Conservation (phyloP, 2,113 vertebrate species). For the Willisornis vidua region DNA sequence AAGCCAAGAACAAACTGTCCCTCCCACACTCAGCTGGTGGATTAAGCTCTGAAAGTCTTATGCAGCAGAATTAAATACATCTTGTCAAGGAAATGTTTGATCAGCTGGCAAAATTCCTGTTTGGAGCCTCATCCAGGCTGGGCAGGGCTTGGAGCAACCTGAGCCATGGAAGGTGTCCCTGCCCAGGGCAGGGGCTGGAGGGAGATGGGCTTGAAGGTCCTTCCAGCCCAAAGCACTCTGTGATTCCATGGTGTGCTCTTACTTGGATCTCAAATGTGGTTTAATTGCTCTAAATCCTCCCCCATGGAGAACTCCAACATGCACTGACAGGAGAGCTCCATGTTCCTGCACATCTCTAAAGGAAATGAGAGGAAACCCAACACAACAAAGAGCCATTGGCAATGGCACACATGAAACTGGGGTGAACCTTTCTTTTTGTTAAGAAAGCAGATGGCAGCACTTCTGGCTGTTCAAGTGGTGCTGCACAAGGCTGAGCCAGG, state of each 20-base stretch:
- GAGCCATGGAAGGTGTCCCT: not conserved
- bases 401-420: not conserved
- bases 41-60: not conserved
- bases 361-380: not conserved
- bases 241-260: not conserved
- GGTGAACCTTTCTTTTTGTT: not conserved
- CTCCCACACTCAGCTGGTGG: not conserved
- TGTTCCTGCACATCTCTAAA: accelerated
- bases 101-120: not conserved
- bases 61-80: not conserved
- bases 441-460: not conserved
- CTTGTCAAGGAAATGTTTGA: not conserved
- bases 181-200: not conserved
- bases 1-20: not conserved
- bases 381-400: not conserved
- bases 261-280: accelerated
- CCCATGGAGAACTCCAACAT: not conserved
- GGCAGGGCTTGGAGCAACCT: not conserved
- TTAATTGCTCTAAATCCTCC: not conserved
- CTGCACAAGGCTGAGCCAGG: not conserved
- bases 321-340: not conserved
- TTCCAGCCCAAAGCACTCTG: not conserved
- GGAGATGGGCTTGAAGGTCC: not conserved
- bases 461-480: not conserved
- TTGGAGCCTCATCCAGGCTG: not conserved